Evolutionary conservation across 2,888 invertebrate genomes (phyloP).

Genomic region (Coenonympha glycerion): DNA sequence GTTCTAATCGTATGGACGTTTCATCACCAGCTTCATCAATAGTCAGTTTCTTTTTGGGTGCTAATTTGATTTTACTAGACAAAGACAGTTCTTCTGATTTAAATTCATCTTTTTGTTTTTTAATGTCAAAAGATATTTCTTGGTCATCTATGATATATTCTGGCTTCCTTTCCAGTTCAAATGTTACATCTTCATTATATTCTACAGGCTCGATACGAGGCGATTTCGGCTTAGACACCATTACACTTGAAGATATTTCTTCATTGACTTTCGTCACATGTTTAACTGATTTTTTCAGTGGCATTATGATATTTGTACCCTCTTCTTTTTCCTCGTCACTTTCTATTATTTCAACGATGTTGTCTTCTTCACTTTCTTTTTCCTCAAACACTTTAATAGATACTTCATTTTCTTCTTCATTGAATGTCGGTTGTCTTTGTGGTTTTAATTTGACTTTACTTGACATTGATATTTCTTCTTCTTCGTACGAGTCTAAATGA

Average conservation of each 20-base stretch:
- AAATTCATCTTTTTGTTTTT: conserved; percentile 62
- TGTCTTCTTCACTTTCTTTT: conserved; percentile 42
- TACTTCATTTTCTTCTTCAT: conserved; percentile 85
- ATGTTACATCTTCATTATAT: conserved; percentile 76
- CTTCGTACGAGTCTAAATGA: conserved; percentile 88
- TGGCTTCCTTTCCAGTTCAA: conserved; percentile 82
- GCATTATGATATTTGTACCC: conserved; percentile 51
- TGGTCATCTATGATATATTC: conserved; percentile 80
- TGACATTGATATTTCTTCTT: conserved; percentile 91
- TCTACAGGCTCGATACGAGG: conserved; percentile 58
- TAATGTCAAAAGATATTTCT: conserved; percentile 71
- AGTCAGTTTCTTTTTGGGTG: conserved; percentile 77
- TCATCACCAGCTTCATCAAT: conserved; percentile 81
- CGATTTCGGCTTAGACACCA: conserved; percentile 49
- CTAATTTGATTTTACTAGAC: conserved; percentile 82
- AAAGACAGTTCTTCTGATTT: conserved; percentile 83
- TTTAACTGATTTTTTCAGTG: conserved; percentile 59
- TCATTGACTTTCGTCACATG: conserved; percentile 47
- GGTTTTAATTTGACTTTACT: conserved; percentile 88
- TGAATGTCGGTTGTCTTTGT: conserved; percentile 82
- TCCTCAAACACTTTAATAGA: conserved; percentile 80
- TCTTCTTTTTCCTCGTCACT: conserved; percentile 68
- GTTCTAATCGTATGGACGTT: conserved; percentile 79
- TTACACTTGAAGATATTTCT: conserved; percentile 52
- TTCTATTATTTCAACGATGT: conserved; percentile 65